Base-by-base conservation (phyloP, 2,113 vertebrate species). In the Pluvialis apricaria region DNA sequence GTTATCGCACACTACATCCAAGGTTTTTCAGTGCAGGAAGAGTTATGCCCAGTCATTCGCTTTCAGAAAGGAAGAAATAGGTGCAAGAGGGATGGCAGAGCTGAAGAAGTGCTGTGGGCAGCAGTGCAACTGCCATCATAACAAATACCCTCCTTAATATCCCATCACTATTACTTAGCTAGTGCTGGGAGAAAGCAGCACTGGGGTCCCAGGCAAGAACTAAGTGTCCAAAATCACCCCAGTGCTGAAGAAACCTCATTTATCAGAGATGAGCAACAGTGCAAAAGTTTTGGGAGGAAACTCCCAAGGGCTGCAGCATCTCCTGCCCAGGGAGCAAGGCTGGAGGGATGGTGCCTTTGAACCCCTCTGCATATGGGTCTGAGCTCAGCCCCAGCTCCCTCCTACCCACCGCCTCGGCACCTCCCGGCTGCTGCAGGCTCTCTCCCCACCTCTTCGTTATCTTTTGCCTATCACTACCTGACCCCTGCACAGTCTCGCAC, bases 281-380 rank as follows among this genome's bases (percentile, higher is more conserved):
- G 21, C 21, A 87, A 64, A 87, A 88, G 13, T 44, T 52, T 71
- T 64, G 45, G 21, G 7, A 82, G 2, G 3, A 94, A 86, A 21
- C 0, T 40, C 9, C 16, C 15, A 71, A 58, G 10, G 28, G 44
- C 78, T 62, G 18, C 52, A 95, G 8, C 11, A 71, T 14, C 42
- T 81, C 32, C 80, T 73, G 42, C 36, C 21, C 0, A 0, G 24
- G 11, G 6, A 82, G 20, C 14, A 31, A n/a, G 13, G 11, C 0
- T 32, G 19, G n/a, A 38, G 9, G 52, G 13, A 38, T 4, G 5
- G 20, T 5, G 47, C 1, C 31, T 38, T 36, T 57, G 29, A 78
- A 36, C 5, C 6, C 3, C 10, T 5, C 9, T 25, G 7, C 0
- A 0, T n/a, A 42, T 1, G 2, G 36, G 12, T n/a, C 34, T 66